These are phyloP conservation scores for Hydrochoerus hydrochaeris DNA, from an alignment of 2,113 vertebrate species.

Conservation along the genomic window DNA sequence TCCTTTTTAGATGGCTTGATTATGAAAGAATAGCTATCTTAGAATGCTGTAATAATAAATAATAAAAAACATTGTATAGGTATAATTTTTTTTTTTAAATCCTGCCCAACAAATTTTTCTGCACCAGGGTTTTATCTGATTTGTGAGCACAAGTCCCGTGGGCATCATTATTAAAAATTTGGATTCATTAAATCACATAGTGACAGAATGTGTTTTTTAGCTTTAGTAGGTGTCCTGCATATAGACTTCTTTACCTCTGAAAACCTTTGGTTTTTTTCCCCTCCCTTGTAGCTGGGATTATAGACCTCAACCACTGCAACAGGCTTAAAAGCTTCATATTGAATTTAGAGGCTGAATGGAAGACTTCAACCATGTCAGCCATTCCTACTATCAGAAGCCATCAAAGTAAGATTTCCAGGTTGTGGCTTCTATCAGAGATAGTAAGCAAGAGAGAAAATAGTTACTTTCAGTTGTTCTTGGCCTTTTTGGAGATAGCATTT, in stretches of 20 bases:
- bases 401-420: slow-evolving; percentile 20
- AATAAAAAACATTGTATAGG: background rate
- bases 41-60: background rate
- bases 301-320: background rate
- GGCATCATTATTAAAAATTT: background rate
- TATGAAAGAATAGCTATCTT: background rate
- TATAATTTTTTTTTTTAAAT: no score
- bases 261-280: background rate
- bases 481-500: slow-evolving; percentile 6
- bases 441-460: slow-evolving; percentile 22
- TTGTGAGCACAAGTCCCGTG: background rate
- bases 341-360: slow-evolving; percentile 15
- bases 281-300: background rate
- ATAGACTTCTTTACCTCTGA: background rate
- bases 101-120: background rate
- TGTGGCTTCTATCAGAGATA: background rate
- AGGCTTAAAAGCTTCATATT: background rate
- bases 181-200: slow-evolving; percentile 37
- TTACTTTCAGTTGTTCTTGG: slow-evolving; percentile 1
- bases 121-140: slow-evolving; percentile 2
- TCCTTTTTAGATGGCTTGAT: background rate
- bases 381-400: background rate
- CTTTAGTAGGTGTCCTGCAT: background rate
- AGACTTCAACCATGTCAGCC: background rate
- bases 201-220: slow-evolving; percentile 22